Base-by-base conservation (phyloP, 2,888 invertebrate species). In the Acrobasis suavella region DNA sequence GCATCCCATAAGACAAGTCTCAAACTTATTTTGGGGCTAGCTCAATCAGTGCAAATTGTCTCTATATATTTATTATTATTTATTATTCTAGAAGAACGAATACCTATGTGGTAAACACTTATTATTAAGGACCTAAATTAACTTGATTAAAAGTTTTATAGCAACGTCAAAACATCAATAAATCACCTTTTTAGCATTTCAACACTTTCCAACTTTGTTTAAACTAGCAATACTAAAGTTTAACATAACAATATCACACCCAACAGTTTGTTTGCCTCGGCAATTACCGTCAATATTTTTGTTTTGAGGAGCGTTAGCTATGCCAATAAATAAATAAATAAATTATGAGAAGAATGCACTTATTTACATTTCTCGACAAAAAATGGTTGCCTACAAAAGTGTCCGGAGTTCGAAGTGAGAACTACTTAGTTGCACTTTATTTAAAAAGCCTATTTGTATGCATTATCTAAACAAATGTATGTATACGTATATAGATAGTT, bases 161-260 rank as follows among this genome's bases (percentile, higher is more conserved):
- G 12, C 42, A 42, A 12, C 3, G 42, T 42, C 14, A 14, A 12
- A 0, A 12, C 42, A 42, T 5, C 5, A 10, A 42, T 42, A 42
- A 2, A 14, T 42, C 42, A 42, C 5, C 46, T 46, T 46, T 46
- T 14, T 7, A 32, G 32, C 32, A 8, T 46, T 6, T 14, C 5
- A n/a, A 14, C 12, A 46, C 12, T 14, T 46, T 14, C n/a, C n/a
- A 14, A 69, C 62, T 70, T 65, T 69, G 67, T 70, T 70, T 64
- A 17, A 49, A 54, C 55, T 1, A 17, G 14, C 54, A 38, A 50
- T 58, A 58, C 15, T 50, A 50, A 37, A 37, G 12, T 10, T 58
- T 58, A 17, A n/a, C 49, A 46, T 59, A 59, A 50, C 15, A 50
- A 59, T 59, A 16, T 16, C 9, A 16, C 14, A 56, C 39, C 17